These are phyloP conservation scores for Electrona antarctica DNA, from an alignment of 2,113 vertebrate genomes.

Conservation along the genomic window DNA sequence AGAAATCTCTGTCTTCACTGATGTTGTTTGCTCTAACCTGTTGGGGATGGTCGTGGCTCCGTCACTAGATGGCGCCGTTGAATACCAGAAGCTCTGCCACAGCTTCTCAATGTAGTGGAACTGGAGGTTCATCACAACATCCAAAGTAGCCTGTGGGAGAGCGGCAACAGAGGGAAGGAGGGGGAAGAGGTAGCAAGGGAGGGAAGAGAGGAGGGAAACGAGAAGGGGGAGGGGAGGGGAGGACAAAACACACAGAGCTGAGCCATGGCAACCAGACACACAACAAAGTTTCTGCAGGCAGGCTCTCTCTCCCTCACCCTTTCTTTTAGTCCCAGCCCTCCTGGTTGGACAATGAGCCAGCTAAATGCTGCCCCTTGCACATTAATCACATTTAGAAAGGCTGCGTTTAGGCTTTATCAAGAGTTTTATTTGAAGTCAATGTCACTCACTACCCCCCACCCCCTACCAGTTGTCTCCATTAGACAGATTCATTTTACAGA, in stretches of 20 bases:
- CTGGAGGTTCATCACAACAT: slow-evolving; percentile 96
- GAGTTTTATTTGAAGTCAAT: neutral
- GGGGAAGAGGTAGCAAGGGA: slow-evolving; percentile 11
- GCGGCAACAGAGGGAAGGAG: slow-evolving; percentile 3
- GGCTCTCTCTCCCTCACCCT: slow-evolving; percentile 33
- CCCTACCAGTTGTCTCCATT: slow-evolving; percentile 1
- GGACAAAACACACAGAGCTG: slow-evolving; percentile 64
- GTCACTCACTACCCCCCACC: neutral
- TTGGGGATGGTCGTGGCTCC: slow-evolving; percentile 75
- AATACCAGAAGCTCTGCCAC: slow-evolving; percentile 97
- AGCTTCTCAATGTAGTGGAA: slow-evolving; percentile 97
- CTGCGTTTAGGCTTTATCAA: slow-evolving; percentile 27
- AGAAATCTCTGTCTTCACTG: too few species aligned
- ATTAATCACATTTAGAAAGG: slow-evolving; percentile 59
- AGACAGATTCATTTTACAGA: slow-evolving; percentile 3
- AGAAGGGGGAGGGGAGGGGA: slow-evolving; percentile 1
- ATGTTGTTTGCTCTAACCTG: slow-evolving; percentile 68
- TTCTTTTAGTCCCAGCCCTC: slow-evolving; percentile 37
- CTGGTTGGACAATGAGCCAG: slow-evolving; percentile 63
- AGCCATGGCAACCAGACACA: slow-evolving; percentile 80
- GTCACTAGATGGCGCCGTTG: slow-evolving; percentile 85
- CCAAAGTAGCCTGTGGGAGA: slow-evolving; percentile 87
- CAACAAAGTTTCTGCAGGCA: slow-evolving; percentile 74
- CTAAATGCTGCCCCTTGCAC: slow-evolving; percentile 58
- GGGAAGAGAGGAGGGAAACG: slow-evolving; percentile 13